Conservation (phyloP, 1,140 invertebrate species). For the Caenorhabditis elegans region DNA sequence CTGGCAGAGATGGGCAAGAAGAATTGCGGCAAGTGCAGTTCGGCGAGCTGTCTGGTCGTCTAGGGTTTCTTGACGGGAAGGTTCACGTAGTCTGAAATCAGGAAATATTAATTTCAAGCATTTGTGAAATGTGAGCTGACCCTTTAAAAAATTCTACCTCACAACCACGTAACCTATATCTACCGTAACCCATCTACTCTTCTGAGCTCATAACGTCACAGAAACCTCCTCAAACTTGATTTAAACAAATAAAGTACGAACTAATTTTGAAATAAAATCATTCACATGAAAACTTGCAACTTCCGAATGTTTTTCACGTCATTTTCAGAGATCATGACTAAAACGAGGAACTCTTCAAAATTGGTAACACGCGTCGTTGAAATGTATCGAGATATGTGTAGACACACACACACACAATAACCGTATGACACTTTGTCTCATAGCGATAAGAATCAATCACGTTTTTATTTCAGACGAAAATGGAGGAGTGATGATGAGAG, state of each 20-base stretch:
- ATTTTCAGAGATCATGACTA: not conserved
- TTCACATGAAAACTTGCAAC: no score
- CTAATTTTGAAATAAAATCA: no score
- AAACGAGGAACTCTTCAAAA: not conserved
- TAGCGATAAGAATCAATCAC: slow-evolving; percentile 17
- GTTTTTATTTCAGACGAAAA: not conserved
- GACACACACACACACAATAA: not conserved
- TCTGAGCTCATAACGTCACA: no score
- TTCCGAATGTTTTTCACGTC: not conserved
- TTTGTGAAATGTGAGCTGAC: no score
- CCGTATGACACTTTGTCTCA: not conserved
- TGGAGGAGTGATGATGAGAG: not conserved
- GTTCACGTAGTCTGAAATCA: not conserved
- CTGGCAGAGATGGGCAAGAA: slow-evolving; percentile 50
- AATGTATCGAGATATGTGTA: not conserved
- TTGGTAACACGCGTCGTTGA: not conserved
- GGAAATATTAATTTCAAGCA: no score
- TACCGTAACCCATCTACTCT: no score
- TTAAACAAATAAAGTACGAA: no score
- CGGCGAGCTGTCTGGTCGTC: not conserved
- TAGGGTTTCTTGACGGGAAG: not conserved
- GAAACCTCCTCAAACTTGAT: not conserved
- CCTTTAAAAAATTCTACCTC: no score
- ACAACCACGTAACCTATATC: no score
- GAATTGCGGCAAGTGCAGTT: slow-evolving; percentile 41